These are phyloP conservation scores for Silurus asotus DNA, from an alignment of 2,113 vertebrate genomes.

Conservation along the genomic window DNA sequence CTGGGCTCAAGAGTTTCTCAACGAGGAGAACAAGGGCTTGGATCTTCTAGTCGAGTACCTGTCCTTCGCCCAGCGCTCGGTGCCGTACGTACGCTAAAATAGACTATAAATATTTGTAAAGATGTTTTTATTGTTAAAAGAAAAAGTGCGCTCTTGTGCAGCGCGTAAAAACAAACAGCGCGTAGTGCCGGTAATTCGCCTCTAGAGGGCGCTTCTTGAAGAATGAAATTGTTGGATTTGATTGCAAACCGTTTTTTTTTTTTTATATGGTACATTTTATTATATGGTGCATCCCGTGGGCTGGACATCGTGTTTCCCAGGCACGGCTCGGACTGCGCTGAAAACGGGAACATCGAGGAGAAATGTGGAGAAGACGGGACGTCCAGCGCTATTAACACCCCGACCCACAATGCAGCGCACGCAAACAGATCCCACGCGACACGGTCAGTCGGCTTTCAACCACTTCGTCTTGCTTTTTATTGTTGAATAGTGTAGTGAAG, in stretches of 20 bases:
- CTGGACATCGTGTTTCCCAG: constrained; percentile 61
- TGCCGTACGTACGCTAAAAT: constrained; percentile 72
- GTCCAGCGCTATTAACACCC: constrained; percentile 71
- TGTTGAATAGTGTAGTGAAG: not conserved
- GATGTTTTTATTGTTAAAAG: too few species aligned
- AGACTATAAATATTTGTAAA: not conserved
- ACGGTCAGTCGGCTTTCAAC: constrained; percentile 72
- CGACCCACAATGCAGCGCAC: constrained; percentile 71
- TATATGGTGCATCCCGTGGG: too few species aligned
- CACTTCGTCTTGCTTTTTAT: not conserved
- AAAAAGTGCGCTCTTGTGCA: not conserved
- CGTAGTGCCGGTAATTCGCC: too few species aligned
- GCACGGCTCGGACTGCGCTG: constrained; percentile 77
- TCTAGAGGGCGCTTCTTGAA: too few species aligned
- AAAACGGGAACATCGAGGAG: constrained; percentile 74
- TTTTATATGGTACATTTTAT: too few species aligned
- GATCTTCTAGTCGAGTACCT: constrained; percentile 91
- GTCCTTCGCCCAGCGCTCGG: constrained; percentile 81
- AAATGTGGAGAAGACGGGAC: constrained; percentile 82
- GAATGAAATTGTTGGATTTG: too few species aligned
- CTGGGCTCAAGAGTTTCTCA: constrained; percentile 89
- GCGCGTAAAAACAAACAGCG: too few species aligned
- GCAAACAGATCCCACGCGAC: constrained; percentile 72
- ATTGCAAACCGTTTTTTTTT: too few species aligned
- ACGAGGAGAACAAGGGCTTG: constrained; percentile 87